These are phyloP conservation scores for Aporophyla nigra DNA, from an alignment of 2,888 invertebrate genomes.

Conservation along the genomic window DNA sequence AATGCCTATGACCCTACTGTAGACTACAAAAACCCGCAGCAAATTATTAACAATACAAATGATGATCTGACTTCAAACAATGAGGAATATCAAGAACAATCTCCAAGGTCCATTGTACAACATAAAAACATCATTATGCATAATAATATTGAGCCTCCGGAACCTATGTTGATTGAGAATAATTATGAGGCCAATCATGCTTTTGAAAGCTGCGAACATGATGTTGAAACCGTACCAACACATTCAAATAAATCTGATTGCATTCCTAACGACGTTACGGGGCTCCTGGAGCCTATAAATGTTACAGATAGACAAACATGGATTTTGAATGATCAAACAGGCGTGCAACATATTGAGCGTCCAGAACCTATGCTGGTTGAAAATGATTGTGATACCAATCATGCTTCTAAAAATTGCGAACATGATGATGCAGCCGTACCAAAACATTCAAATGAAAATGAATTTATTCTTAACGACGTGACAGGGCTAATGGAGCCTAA, in stretches of 20 bases:
- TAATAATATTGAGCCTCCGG: constrained; percentile 3
- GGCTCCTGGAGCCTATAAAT: constrained; percentile 3
- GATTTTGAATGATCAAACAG: constrained; percentile 3
- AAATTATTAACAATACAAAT: constrained; percentile 3
- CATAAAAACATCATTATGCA: constrained; percentile 3
- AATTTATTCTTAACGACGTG: neutral
- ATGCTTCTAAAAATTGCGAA: constrained; percentile 3
- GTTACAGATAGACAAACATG: constrained; percentile 3
- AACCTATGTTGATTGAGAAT: constrained; percentile 3
- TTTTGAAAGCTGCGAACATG: constrained; percentile 1
- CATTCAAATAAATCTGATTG: constrained; percentile 3
- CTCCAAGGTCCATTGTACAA: constrained; percentile 3
- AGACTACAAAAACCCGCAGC: constrained; percentile 5
- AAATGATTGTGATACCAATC: constrained; percentile 3
- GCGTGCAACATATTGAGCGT: constrained; percentile 3
- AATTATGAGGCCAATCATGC: constrained; percentile 3
- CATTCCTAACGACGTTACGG: constrained; percentile 3
- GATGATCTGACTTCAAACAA: neutral
- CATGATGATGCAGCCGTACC: constrained; percentile 3
- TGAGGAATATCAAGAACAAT: constrained; percentile 3
- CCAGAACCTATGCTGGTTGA: constrained; percentile 3
- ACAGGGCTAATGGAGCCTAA: constrained; percentile 1
- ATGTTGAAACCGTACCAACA: constrained; percentile 3
- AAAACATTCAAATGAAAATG: constrained; percentile 3
- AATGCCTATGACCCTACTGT: neutral